Evolutionary conservation across 2,113 vertebrate genomes (phyloP).

Genomic region (Gopherus flavomarginatus): DNA sequence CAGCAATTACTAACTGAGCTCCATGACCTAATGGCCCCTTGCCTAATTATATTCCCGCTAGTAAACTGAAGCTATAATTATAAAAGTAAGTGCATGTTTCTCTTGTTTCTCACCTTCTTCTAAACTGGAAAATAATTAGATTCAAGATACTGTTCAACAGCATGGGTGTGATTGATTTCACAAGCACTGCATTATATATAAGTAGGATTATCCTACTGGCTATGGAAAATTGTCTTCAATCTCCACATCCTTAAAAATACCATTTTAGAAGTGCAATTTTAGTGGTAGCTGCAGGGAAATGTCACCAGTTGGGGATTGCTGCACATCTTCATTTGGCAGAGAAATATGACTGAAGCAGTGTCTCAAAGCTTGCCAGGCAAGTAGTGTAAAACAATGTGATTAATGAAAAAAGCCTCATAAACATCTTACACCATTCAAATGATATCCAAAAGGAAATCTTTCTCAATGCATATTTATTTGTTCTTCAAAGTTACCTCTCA

Average conservation of each 20-base stretch:
- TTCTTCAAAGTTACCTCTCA: background rate
- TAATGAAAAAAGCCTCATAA: background rate
- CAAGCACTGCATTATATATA: background rate
- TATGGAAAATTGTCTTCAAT: conserved; percentile 43
- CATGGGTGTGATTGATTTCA: background rate
- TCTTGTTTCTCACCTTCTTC: conserved; percentile 19
- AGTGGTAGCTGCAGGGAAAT: conserved; percentile 16
- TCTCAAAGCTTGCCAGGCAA: background rate
- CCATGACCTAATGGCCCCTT: background rate
- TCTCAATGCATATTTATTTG: conserved; percentile 14
- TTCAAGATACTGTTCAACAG: background rate
- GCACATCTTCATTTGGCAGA: background rate
- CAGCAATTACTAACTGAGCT: background rate
- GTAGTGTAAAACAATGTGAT: background rate
- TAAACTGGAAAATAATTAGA: conserved; percentile 34
- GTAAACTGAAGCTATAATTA: conserved; percentile 28
- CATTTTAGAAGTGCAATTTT: conserved; percentile 31
- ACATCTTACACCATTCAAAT: background rate
- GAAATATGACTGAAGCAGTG: background rate
- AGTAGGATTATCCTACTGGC: background rate
- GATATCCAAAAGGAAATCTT: background rate
- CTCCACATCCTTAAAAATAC: conserved; percentile 21
- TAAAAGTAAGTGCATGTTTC: background rate
- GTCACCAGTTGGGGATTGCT: conserved; percentile 32
- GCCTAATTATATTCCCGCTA: conserved; percentile 10